A percentile compares a stretch with the other conserved stretches of the same genome.
Evolutionary conservation across 2,797 vertebrate species (phyloP).

Genomic region (Zenarchopterus dispar): DNA sequence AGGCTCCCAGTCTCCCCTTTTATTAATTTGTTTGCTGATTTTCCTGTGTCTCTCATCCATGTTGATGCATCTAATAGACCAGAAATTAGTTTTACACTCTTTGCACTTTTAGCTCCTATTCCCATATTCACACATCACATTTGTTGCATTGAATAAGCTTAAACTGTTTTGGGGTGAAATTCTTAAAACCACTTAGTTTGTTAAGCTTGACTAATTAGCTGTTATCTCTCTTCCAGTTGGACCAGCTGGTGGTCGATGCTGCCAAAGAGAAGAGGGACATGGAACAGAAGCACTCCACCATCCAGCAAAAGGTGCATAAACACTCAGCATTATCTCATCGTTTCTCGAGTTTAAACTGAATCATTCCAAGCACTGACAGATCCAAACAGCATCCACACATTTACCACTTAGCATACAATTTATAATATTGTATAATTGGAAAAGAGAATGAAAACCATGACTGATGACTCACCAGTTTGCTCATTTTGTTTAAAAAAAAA

Average conservation of each 20-base stretch:
- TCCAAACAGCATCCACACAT: background rate
- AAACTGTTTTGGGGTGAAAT: slow-evolving; percentile 7
- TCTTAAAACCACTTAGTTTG: slow-evolving; percentile 35
- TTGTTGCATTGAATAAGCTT: background rate
- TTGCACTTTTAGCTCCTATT: too few relatives aligned
- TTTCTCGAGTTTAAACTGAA: background rate
- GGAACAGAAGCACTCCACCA: slow-evolving; percentile 98
- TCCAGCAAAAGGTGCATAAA: slow-evolving; percentile 94
- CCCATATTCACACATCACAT: too few relatives aligned
- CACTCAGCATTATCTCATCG: background rate
- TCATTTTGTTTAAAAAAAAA: background rate
- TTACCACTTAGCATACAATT: background rate
- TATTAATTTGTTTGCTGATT: too few relatives aligned
- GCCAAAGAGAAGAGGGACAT: slow-evolving; percentile 96
- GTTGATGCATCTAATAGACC: too few relatives aligned
- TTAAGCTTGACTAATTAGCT: slow-evolving; percentile 46
- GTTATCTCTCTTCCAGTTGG: slow-evolving; percentile 87
- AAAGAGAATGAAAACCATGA: background rate
- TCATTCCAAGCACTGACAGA: background rate
- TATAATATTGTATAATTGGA: background rate
- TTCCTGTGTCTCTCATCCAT: too few relatives aligned
- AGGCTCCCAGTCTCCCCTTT: too few relatives aligned
- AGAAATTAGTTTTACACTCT: too few relatives aligned
- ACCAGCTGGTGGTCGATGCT: slow-evolving; percentile 93
- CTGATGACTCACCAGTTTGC: background rate